Evolutionary conservation across 2,797 vertebrate species (phyloP), one percentile per base, ranked within the genome.

Genomic region (Micromesistius poutassou): DNA sequence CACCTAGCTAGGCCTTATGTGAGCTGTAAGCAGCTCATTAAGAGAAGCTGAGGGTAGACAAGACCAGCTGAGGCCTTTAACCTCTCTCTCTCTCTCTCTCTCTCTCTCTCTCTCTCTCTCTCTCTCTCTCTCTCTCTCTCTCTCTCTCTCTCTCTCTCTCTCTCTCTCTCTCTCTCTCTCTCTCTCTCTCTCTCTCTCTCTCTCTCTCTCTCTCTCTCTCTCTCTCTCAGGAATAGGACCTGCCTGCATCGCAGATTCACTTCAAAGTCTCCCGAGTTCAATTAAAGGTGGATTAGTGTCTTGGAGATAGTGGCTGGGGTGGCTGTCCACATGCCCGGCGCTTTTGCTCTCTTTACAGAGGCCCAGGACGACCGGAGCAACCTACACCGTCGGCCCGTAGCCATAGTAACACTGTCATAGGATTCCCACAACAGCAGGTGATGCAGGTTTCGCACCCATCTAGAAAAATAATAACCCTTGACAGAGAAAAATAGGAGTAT

Each of bases 221-320:
- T 74, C 82, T 84, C 90, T 89, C 83, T 16, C 80, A 93, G 90
- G 92, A 94, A 94, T 84, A 89, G 90, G 62, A 89, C 81, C 94
- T 92, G 95, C 93, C 93, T 93, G 95, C 90, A 95, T 94, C 80
- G 82, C 90, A 88, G 95, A 93, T 91, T 91, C 94, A 96, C 97
- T 97, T 97, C 95, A 97, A 97, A 97, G 97, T 96, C 97, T 98
- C 97, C 94, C 91, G 97, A 97, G 97, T 97, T 99, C 96, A 99
- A 99, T 99, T 99, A 99, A 98, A 97, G 96, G 93, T 94, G 97
- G 98, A 99, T 99, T 98, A 98, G 94, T 93, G 87, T 89, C 83
- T 82, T 79, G 91, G 89, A 89, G 93, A 91, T 93, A 92, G 94
- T 92, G 92, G 82, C 86, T 89, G 91, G 90, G 93, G 91, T 90